phyloP scores from a whole-genome alignment of 2,113 vertebrate species.

The Pachypanchax playfairii region DNA sequence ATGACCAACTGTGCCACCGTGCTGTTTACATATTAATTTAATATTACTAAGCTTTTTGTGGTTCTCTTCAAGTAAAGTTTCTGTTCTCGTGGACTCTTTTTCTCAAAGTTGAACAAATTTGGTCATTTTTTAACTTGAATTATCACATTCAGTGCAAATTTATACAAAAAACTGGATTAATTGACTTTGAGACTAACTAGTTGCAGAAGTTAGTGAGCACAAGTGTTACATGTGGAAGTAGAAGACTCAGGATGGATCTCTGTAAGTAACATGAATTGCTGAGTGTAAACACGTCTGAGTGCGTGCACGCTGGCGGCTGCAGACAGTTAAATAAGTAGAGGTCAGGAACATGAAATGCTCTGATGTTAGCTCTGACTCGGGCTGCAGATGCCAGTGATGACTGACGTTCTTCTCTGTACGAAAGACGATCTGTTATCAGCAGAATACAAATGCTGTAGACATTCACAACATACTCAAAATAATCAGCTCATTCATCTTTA shows the following conservation, averaged over 20 bases:
- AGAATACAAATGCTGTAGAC: constrained; percentile 22
- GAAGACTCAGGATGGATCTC: constrained; percentile 20
- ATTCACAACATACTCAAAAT: constrained; percentile 27
- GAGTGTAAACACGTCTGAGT: constrained; percentile 54
- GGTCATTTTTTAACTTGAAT: constrained; percentile 1
- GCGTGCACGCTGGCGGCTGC: constrained; percentile 30
- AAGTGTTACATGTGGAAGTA: constrained; percentile 17
- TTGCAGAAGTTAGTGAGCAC: constrained; percentile 22
- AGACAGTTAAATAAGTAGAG: constrained; percentile 45
- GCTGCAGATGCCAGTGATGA: constrained; percentile 65
- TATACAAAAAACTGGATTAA: too few relatives aligned
- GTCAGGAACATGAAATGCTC: constrained; percentile 54
- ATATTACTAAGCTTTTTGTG: too few relatives aligned
- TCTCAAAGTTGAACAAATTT: constrained; percentile 13
- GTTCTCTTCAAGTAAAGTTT: too few relatives aligned
- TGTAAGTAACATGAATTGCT: constrained; percentile 25
- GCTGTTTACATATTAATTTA: too few relatives aligned
- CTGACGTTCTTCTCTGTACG: constrained; percentile 60
- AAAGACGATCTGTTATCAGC: constrained; percentile 41
- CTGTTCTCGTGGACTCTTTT: background rate
- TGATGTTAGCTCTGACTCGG: constrained; percentile 76
- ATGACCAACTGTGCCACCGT: too few relatives aligned
- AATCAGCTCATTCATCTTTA: background rate
- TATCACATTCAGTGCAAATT: constrained; percentile 19
- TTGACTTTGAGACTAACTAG: constrained; percentile 50